Evolutionary conservation across 2,888 invertebrate species (phyloP).

Genomic region (Drosophila percnosoma): DNA sequence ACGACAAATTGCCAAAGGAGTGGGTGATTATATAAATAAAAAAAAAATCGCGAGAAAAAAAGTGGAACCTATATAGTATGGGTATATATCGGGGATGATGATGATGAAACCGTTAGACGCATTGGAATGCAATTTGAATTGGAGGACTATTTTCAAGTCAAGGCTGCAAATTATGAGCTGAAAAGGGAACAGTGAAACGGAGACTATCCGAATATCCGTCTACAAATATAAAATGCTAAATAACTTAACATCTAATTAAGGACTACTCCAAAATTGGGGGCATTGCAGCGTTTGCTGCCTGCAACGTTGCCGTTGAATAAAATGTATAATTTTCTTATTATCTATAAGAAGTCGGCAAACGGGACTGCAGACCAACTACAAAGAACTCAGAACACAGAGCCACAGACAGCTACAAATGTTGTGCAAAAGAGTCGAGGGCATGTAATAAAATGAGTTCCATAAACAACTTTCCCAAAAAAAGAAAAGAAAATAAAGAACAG

Average conservation of each 20-base stretch:
- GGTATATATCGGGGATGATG: constrained; percentile 26
- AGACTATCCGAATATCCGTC: constrained; percentile 29
- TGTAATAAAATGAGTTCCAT: constrained; percentile 79
- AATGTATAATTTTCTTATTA: constrained; percentile 81
- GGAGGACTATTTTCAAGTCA: constrained; percentile 34
- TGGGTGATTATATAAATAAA: constrained; percentile 53
- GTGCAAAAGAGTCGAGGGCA: constrained; percentile 14
- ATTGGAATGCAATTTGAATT: constrained; percentile 72
- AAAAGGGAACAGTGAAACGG: background rate
- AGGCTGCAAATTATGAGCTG: constrained; percentile 60
- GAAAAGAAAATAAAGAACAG: constrained; percentile 7
- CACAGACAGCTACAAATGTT: background rate
- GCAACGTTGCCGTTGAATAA: constrained; percentile 60
- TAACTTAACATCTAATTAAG: constrained; percentile 78
- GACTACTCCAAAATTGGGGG: constrained; percentile 73
- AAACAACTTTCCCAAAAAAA: constrained; percentile 74
- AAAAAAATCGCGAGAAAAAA: background rate
- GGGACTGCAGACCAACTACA: constrained; percentile 43
- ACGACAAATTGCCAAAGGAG: constrained; percentile 62
- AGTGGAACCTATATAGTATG: background rate
- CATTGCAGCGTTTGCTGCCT: constrained; percentile 71
- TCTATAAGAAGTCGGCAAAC: constrained; percentile 66
- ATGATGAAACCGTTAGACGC: constrained; percentile 75
- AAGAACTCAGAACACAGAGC: constrained; percentile 3
- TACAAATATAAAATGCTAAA: constrained; percentile 56